Evolutionary conservation across 1,140 invertebrate genomes (phyloP), one percentile per base, ranked within the genome.

Genomic region (Cydia strobilella): DNA sequence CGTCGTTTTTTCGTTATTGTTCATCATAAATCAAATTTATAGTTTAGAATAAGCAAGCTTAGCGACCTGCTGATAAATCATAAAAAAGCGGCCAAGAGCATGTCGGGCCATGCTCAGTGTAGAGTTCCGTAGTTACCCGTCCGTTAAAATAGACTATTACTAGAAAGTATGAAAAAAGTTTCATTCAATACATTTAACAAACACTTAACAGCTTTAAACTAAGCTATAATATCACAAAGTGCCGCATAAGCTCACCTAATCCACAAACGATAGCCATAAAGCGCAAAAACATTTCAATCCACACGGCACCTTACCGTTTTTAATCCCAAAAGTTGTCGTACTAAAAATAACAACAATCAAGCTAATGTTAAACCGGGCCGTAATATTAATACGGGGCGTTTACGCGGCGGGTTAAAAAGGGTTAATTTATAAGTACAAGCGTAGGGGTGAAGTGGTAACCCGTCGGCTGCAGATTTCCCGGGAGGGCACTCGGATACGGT

Each of bases 381-480:
- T 69, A 69, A 69, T 31, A 69, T 69, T 69, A 69, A 69, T 69
- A 69, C 65, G 65, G 31, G 31, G 65, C 31, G 65, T 69, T 69
- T 39, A 69, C 65, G 65, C 65, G 65, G 65, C 31, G 65, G 65
- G 65, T 69, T 69, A 69, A 69, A 69, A 69, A 39, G 65, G 65
- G 65, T 69, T 69, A 69, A 69, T 69, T 69, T 69, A 35, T 66
- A 66, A 66, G 63, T 69, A 69, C 65, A 69, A 69, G 62, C 65
- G 65, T 69, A 69, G 35, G 65, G 62, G 65, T 18, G 65, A 42
- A 39, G 15, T 27, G 18, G 20, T 13, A 27, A 45, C 42, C 45
- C 71, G 71, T 45, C 71, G 42, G 71, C 45, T 48, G 71, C 71
- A 72, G 71, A 72, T 72, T 72, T 72, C 71, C 71, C 71, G 39